Conservation (phyloP, 2,888 invertebrate genomes). For the Silvanus unidentatus region DNA sequence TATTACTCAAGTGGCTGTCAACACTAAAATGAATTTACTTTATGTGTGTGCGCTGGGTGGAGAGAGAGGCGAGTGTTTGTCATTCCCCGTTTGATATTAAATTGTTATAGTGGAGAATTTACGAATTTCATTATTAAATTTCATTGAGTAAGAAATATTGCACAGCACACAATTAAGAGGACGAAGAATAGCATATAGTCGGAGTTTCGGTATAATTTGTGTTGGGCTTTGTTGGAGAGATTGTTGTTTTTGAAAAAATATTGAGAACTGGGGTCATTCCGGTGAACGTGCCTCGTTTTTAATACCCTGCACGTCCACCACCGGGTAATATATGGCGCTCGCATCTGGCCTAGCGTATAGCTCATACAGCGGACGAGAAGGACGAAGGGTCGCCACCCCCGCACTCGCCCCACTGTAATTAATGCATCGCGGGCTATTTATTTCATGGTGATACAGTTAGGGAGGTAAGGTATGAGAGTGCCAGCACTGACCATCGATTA, state of each 20-base stretch:
- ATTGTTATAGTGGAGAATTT: conserved; percentile 38
- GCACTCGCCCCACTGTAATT: conserved; percentile 31
- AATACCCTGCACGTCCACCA: conserved; percentile 40
- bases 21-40: conserved; percentile 38
- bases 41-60: no score
- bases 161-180: no score
- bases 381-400: conserved; percentile 19
- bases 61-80: conserved; percentile 35
- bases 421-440: conserved; percentile 44
- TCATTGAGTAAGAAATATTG: no score
- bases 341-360: conserved; percentile 23
- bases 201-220: no score
- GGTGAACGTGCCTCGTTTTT: conserved; percentile 52
- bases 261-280: no score
- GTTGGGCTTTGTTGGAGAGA: no score
- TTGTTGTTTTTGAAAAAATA: neutral
- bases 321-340: conserved; percentile 31
- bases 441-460: conserved; percentile 42
- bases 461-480: conserved; percentile 35
- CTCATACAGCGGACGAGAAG: conserved; percentile 36
- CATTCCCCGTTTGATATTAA: conserved; percentile 42
- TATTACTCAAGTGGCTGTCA: conserved; percentile 34
- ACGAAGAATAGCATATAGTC: no score
- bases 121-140: conserved; percentile 20
- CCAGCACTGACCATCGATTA: conserved; percentile 39